Evolutionary conservation across 2,113 vertebrate genomes (phyloP).

Genomic region (Malurus elegans): DNA sequence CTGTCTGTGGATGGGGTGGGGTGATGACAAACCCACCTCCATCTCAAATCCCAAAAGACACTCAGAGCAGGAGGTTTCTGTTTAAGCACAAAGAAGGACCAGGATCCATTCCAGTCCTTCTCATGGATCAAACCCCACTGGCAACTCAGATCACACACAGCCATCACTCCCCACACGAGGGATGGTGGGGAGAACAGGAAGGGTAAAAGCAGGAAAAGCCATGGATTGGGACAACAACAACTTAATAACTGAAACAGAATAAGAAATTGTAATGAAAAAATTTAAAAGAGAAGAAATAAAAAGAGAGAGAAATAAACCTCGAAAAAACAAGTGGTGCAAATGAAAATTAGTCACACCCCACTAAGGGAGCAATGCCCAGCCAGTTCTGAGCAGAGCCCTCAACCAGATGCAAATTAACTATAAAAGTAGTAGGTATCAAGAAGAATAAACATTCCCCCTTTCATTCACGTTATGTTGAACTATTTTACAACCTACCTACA

Average conservation of each 20-base stretch:
- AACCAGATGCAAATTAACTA: not conserved
- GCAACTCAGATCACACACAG: not conserved
- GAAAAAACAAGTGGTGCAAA: not conserved
- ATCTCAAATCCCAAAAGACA: not conserved
- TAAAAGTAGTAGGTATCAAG: not conserved
- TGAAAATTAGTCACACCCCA: not conserved
- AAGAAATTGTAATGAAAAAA: not conserved
- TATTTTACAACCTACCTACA: not conserved
- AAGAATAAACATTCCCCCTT: not conserved
- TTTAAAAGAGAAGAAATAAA: rapidly evolving
- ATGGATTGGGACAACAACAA: not conserved
- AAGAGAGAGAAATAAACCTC: not conserved
- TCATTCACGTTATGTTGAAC: not conserved
- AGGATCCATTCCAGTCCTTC: not conserved
- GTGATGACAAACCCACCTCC: not conserved
- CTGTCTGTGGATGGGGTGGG: not conserved
- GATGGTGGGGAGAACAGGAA: not conserved
- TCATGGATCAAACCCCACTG: not conserved
- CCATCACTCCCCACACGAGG: not conserved
- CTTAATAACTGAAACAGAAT: not conserved
- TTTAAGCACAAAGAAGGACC: not conserved
- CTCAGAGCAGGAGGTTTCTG: not conserved
- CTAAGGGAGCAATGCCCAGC: not conserved
- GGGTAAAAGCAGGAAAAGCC: not conserved
- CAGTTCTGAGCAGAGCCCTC: not conserved